Conservation (phyloP, 2,113 vertebrate genomes). For the Baryphthengus martii region DNA sequence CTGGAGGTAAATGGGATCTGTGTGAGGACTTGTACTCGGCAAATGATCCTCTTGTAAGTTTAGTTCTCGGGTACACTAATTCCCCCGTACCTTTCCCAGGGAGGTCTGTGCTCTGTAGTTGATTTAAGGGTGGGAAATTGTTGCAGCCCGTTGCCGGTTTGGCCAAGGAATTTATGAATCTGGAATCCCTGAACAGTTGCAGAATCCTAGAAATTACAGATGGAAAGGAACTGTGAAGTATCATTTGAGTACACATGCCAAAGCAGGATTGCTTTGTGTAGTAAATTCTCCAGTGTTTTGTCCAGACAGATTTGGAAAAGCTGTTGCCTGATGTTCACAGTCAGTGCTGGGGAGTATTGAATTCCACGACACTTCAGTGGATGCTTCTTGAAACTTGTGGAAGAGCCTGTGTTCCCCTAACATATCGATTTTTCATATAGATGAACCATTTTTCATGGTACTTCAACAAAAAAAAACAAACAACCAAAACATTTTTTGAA, state of each 20-base stretch:
- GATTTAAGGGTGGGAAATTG: slow-evolving; percentile 30
- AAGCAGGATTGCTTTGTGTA: background rate
- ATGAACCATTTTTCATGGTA: background rate
- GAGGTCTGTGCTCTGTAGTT: background rate
- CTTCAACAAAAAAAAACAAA: background rate
- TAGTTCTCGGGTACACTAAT: background rate
- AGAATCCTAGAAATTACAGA: slow-evolving; percentile 10
- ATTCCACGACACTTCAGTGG: background rate
- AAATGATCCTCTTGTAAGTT: background rate
- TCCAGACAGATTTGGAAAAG: background rate
- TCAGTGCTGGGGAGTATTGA: background rate
- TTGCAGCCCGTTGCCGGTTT: background rate
- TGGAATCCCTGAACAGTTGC: background rate
- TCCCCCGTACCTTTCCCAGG: background rate
- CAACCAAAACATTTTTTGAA: background rate
- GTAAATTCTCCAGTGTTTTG: slow-evolving; percentile 2
- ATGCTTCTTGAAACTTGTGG: background rate
- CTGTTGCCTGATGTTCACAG: background rate
- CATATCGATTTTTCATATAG: background rate
- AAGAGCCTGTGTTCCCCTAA: background rate
- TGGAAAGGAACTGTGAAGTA: background rate
- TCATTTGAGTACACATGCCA: background rate
- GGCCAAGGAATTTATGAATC: slow-evolving; percentile 1
- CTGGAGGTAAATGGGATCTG: background rate
- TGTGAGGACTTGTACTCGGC: background rate